These are phyloP conservation scores for Podiceps cristatus DNA, from an alignment of 2,113 vertebrate species.

Conservation along the genomic window DNA sequence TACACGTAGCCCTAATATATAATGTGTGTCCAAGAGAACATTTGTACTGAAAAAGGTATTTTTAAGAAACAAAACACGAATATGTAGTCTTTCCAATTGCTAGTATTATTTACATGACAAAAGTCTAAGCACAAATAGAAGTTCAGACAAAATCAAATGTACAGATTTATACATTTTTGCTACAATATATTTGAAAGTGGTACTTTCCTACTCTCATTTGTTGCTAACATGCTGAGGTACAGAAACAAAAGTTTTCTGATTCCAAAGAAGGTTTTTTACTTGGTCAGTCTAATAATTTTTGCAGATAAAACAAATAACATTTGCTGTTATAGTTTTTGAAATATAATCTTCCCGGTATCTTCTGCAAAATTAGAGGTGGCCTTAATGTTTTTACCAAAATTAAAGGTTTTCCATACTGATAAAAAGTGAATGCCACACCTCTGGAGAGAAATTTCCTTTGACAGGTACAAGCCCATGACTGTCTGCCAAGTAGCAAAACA, in stretches of 20 bases:
- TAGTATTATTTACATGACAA: background rate
- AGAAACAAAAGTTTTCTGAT: background rate
- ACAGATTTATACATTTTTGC: background rate
- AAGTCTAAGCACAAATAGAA: background rate
- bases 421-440: background rate
- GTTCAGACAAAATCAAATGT: background rate
- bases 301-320: background rate
- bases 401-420: fast-evolving
- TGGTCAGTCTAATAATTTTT: background rate
- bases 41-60: background rate
- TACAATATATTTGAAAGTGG: background rate
- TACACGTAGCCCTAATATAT: background rate
- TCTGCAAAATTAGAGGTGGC: background rate
- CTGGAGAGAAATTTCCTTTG: background rate
- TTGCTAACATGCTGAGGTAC: background rate
- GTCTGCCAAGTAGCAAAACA: background rate
- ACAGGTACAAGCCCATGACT: background rate
- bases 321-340: background rate
- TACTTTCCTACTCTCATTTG: background rate
- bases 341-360: background rate
- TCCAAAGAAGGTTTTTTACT: background rate
- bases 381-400: background rate
- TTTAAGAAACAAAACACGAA: background rate
- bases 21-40: background rate
- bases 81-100: background rate